Evolutionary conservation across 2,797 vertebrate species (phyloP).

Genomic region (Alauda arvensis): DNA sequence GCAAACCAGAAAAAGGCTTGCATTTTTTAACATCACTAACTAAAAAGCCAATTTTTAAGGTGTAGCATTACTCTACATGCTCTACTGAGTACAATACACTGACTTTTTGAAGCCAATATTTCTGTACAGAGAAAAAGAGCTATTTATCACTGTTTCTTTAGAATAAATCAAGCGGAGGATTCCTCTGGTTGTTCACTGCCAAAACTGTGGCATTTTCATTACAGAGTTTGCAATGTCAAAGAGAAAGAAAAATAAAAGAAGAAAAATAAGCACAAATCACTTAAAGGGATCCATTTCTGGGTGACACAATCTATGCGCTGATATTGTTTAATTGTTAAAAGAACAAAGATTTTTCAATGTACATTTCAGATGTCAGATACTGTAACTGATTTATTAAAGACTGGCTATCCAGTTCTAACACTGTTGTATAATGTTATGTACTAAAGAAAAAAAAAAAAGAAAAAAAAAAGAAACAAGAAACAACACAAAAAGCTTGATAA

Average conservation of each 20-base stretch:
- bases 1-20: conserved; percentile 66
- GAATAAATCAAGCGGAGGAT: conserved; percentile 51
- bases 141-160: conserved; percentile 72
- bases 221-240: conserved; percentile 68
- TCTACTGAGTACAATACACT: conserved; percentile 69
- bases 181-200: conserved; percentile 75
- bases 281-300: conserved; percentile 67
- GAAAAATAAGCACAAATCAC: conserved; percentile 74
- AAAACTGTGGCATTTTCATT: conserved; percentile 75
- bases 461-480: neutral
- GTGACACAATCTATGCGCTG: conserved; percentile 70
- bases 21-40: conserved; percentile 68
- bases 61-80: conserved; percentile 67
- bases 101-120: conserved; percentile 74
- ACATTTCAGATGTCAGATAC: conserved; percentile 77
- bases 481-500: conserved; percentile 50
- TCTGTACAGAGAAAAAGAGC: conserved; percentile 69
- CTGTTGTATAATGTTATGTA: conserved; percentile 77
- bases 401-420: conserved; percentile 76
- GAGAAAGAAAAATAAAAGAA: neutral
- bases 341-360: conserved; percentile 74
- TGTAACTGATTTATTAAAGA: conserved; percentile 79
- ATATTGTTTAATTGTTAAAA: conserved; percentile 73
- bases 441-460: conserved; percentile 61
- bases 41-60: conserved; percentile 69